phyloP scores from a whole-genome alignment of 2,797 vertebrate species.

The Thunnus albacares region DNA sequence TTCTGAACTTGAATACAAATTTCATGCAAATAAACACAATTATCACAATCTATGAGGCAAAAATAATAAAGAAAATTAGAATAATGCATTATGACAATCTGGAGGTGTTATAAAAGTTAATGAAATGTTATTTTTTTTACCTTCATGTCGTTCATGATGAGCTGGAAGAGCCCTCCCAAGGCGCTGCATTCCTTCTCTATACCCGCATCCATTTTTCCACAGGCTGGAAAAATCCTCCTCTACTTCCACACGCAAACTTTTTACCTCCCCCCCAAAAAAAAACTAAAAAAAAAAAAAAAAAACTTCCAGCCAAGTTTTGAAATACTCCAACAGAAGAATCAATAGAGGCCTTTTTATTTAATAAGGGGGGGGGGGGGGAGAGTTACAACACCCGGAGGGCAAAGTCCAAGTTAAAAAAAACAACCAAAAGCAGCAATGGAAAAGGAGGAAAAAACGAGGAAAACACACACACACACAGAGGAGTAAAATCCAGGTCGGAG shows the following conservation, averaged over 20 bases:
- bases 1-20: background rate
- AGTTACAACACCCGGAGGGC: slow-evolving; percentile 45
- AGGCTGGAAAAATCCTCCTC: slow-evolving; percentile 61
- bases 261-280: slow-evolving; percentile 12
- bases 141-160: slow-evolving; percentile 93
- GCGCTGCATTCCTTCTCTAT: slow-evolving; percentile 92
- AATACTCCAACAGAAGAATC: slow-evolving; percentile 37
- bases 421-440: slow-evolving; percentile 20
- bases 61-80: background rate
- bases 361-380: background rate
- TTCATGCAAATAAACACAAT: accelerated
- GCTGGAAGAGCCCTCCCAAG: slow-evolving; percentile 90
- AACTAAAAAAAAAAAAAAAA: slow-evolving; percentile 9
- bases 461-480: slow-evolving; percentile 1
- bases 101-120: background rate
- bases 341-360: slow-evolving; percentile 19
- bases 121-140: slow-evolving; percentile 63
- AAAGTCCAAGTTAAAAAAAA: slow-evolving; percentile 64
- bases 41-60: accelerated
- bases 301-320: slow-evolving; percentile 35
- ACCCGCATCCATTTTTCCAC: slow-evolving; percentile 89
- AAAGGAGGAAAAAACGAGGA: background rate
- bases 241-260: slow-evolving; percentile 54
- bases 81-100: background rate
- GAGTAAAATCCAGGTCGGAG: slow-evolving; percentile 39